A percentile compares a stretch with the other conserved stretches of the same genome.
Conservation (phyloP, 1,140 invertebrate species). For the Drosophila pruinosa region DNA sequence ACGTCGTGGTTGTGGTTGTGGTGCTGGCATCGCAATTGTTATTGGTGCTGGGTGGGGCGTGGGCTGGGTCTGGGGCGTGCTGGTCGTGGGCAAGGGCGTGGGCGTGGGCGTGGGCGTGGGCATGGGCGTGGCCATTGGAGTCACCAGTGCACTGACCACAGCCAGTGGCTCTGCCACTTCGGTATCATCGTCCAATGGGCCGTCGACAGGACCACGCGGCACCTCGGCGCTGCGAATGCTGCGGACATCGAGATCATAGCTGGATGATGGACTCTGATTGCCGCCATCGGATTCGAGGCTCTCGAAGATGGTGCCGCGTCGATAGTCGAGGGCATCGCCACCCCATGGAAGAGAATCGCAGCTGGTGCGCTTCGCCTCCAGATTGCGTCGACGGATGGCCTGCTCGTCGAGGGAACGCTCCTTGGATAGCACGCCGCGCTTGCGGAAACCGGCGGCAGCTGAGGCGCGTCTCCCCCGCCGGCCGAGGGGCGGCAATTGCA, state of each 20-base stretch:
- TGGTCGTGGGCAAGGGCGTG: no score
- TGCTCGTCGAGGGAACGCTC: slow-evolving; percentile 81
- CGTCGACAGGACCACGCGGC: slow-evolving; percentile 15
- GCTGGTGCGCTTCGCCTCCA: slow-evolving; percentile 82
- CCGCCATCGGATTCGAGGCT: slow-evolving; percentile 69
- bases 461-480: slow-evolving; percentile 74
- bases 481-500: slow-evolving; percentile 70
- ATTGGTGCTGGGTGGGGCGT: no score
- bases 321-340: slow-evolving; percentile 69
- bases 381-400: slow-evolving; percentile 74
- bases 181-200: neutral
- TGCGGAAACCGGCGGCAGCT: slow-evolving; percentile 72
- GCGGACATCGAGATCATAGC: slow-evolving; percentile 59
- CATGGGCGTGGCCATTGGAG: slow-evolving; percentile 11
- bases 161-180: slow-evolving; percentile 42
- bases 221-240: slow-evolving; percentile 77
- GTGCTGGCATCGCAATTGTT: no score
- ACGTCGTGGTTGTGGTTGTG: slow-evolving; percentile 27
- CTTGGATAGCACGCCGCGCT: slow-evolving; percentile 78
- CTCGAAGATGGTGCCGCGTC: slow-evolving; percentile 79
- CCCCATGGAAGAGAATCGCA: slow-evolving; percentile 81
- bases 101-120: no score
- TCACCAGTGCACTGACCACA: slow-evolving; percentile 51
- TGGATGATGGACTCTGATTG: slow-evolving; percentile 27
- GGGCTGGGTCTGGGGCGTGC: slow-evolving; percentile 10